Evolutionary conservation across 2,797 vertebrate species (phyloP).

Genomic region (Lateolabrax maculatus): DNA sequence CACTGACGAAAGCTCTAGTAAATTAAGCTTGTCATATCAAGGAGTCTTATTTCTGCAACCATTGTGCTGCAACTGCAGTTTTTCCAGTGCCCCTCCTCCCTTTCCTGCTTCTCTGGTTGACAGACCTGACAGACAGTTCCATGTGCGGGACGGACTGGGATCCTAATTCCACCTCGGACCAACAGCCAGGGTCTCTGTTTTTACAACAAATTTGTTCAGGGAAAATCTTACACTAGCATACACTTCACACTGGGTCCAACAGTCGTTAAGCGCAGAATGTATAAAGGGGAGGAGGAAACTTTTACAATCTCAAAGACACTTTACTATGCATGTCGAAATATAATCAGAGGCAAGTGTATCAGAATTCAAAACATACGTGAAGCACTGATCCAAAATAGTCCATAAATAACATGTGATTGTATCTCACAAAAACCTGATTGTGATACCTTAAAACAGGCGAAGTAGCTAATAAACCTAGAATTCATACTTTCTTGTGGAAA

Average conservation of each 20-base stretch:
- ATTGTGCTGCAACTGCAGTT: constrained; percentile 64
- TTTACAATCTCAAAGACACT: constrained; percentile 28
- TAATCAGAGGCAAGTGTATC: constrained; percentile 21
- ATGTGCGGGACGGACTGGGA: constrained; percentile 69
- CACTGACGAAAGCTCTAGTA: constrained; percentile 34
- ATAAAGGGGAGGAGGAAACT: background rate
- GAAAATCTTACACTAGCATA: constrained; percentile 69
- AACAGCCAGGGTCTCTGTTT: constrained; percentile 54
- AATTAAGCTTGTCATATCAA: constrained; percentile 54
- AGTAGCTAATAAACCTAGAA: background rate
- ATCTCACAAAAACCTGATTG: background rate
- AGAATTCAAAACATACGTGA: constrained; percentile 12
- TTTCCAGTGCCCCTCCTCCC: constrained; percentile 57
- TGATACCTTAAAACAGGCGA: background rate
- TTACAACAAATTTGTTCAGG: constrained; percentile 69
- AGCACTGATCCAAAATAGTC: background rate
- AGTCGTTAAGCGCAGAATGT: constrained; percentile 9
- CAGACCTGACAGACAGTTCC: constrained; percentile 77
- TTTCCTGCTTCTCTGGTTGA: constrained; percentile 29
- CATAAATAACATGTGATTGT: background rate
- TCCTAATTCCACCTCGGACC: constrained; percentile 42
- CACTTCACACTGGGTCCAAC: constrained; percentile 53
- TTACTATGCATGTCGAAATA: constrained; percentile 31
- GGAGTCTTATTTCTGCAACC: constrained; percentile 57
- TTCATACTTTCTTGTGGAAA: background rate